Base-by-base conservation (phyloP, 2,888 invertebrate genomes). In the Epicampocera succincta region DNA sequence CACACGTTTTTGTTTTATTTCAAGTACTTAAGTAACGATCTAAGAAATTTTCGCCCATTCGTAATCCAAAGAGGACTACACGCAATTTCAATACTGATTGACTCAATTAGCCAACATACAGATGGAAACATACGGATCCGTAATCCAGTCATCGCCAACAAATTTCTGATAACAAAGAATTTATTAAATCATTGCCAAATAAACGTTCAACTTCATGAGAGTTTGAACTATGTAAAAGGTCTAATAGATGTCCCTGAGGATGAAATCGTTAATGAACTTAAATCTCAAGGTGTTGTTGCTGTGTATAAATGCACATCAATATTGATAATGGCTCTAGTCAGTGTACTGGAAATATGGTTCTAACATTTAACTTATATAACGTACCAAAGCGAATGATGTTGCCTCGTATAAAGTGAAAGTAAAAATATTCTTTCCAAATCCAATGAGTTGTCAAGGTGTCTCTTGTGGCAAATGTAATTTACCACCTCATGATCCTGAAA, bases 371-470 rank as follows among this genome's bases (percentile, higher is more conserved):
- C n/a, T n/a, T n/a, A n/a, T n/a, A n/a, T n/a, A n/a, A n/a, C n/a
- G n/a, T n/a, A n/a, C n/a, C n/a, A n/a, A n/a, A n/a, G n/a, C n/a
- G n/a, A n/a, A n/a, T n/a, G n/a, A n/a, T n/a, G n/a, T n/a, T n/a
- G n/a, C 29, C n/a, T n/a, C n/a, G n/a, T n/a, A n/a, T n/a, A n/a
- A n/a, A n/a, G n/a, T n/a, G n/a, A 29, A 29, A 6, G 29, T 29
- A 4, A 29, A 29, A 29, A n/a, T n/a, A n/a, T n/a, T n/a, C n/a
- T n/a, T n/a, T 13, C 73, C 60, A 2, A 79, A 73, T 44, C 61
- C 73, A 3, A 79, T 73, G 79, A 38, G 60, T 3, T 76, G 69
- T 29, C 60, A 17, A 50, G 66, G 50, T 15, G 72, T 48, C 40
- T 56, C 4, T 52, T 75, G 8, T 58, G 69, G 3, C 71, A 48